Conservation (phyloP, 2,113 vertebrate genomes). For the Daubentonia madagascariensis region DNA sequence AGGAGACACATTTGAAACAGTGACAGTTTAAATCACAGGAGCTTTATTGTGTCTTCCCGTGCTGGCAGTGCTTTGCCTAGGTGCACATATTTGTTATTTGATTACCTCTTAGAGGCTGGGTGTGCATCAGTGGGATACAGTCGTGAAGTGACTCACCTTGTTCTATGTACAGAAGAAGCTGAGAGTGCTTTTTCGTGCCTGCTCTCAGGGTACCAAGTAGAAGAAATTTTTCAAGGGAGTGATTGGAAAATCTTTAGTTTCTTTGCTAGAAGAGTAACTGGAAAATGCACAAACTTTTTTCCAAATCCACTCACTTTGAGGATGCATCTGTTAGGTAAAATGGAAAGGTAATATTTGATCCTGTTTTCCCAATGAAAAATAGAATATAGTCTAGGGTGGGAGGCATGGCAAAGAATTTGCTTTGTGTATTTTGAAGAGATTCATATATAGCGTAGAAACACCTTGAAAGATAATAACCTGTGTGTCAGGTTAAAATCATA, state of each 20-base stretch:
- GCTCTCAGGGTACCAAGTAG: neutral
- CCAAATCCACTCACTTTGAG: neutral
- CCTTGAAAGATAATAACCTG: neutral
- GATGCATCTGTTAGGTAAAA: neutral
- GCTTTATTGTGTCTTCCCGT: neutral
- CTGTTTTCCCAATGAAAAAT: neutral
- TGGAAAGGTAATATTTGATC: neutral
- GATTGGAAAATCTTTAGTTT: neutral
- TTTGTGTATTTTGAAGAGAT: neutral
- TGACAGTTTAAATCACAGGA: neutral
- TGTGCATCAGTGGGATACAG: neutral
- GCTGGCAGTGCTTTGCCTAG: neutral
- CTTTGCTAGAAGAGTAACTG: neutral
- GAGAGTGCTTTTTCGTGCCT: neutral
- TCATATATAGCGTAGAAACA: neutral
- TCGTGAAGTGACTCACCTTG: neutral
- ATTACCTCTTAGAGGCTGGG: neutral
- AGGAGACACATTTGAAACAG: neutral
- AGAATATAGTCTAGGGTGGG: neutral
- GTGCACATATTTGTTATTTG: neutral
- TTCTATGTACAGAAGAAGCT: neutral
- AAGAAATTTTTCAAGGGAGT: neutral
- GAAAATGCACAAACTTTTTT: neutral
- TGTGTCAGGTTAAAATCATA: neutral
- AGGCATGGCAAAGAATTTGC: neutral